Percentiles rank a stretch among this genome's conserved stretches.
Evolutionary conservation across 2,888 invertebrate species (phyloP).

Genomic region (Cryptosula pallasiana): DNA sequence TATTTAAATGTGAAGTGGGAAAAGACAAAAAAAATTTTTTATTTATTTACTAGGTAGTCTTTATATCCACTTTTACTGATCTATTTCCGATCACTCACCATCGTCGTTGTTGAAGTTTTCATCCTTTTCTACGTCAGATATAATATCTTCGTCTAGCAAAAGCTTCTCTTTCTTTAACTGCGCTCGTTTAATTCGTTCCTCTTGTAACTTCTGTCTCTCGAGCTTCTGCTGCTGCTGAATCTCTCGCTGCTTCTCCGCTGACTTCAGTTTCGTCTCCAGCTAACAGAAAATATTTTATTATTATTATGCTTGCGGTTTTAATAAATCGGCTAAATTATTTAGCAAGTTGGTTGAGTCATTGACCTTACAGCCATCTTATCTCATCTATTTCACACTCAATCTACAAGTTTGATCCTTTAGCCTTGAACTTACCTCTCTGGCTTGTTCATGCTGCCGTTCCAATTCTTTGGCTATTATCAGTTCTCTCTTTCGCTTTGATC

Average conservation of each 20-base stretch:
- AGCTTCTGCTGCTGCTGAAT: background rate
- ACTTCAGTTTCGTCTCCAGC: conserved; percentile 14
- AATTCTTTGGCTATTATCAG: conserved; percentile 8
- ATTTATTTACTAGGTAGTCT: too few species aligned
- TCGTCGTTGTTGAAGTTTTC: conserved; percentile 23
- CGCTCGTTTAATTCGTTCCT: background rate
- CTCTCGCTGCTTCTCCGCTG: conserved; percentile 15
- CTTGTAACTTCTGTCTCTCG: conserved; percentile 9
- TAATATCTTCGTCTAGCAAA: conserved; percentile 7
- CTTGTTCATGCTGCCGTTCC: conserved; percentile 10
- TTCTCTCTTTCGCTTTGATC: conserved; percentile 13
- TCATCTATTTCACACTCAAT: too few species aligned
- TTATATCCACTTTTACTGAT: too few species aligned
- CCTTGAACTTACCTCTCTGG: background rate
- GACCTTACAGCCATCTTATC: too few species aligned
- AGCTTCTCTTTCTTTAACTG: conserved; percentile 10
- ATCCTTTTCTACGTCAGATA: conserved; percentile 17
- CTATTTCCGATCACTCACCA: background rate
- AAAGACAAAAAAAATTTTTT: too few species aligned
- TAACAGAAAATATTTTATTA: background rate
- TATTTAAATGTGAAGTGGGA: too few species aligned
- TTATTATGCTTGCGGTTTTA: background rate
- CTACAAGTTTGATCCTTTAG: too few species aligned
- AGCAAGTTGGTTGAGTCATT: too few species aligned
- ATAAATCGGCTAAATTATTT: background rate